phyloP scores from a whole-genome alignment of 2,797 vertebrate species.

The Phataginus tricuspis region DNA sequence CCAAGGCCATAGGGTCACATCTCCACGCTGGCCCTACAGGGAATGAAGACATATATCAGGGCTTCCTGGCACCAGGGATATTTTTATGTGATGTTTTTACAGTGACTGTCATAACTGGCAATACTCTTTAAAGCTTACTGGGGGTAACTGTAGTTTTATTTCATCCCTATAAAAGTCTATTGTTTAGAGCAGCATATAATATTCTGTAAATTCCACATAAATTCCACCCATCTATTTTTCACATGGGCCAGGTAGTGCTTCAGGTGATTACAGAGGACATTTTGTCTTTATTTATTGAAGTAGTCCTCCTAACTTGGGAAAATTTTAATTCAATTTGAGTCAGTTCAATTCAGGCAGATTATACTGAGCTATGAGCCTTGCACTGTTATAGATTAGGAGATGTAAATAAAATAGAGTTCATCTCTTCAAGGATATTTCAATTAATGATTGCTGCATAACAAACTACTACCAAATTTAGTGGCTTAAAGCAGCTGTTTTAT shows the following conservation, averaged over 20 bases:
- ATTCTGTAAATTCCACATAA: background rate
- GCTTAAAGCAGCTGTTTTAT: background rate
- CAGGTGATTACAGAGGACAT: background rate
- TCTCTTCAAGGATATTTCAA: background rate
- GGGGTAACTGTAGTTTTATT: slow-evolving; percentile 40
- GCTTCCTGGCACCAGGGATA: background rate
- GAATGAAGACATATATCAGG: background rate
- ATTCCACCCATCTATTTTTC: background rate
- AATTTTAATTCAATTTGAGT: background rate
- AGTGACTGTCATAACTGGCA: slow-evolving; percentile 40
- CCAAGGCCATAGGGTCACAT: background rate
- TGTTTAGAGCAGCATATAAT: background rate
- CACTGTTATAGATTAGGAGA: background rate
- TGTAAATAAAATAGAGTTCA: background rate
- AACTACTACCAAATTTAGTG: background rate
- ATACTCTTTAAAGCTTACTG: slow-evolving; percentile 39
- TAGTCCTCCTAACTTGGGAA: background rate
- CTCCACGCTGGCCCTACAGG: background rate
- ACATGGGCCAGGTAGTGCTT: background rate
- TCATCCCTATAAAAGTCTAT: background rate
- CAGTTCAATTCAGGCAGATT: background rate
- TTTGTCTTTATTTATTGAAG: slow-evolving; percentile 44
- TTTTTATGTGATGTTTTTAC: slow-evolving; percentile 50
- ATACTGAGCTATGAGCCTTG: background rate
- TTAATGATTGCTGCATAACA: background rate